Conservation (phyloP, 2,888 invertebrate species). For the Caenorhabditis wallacei region DNA sequence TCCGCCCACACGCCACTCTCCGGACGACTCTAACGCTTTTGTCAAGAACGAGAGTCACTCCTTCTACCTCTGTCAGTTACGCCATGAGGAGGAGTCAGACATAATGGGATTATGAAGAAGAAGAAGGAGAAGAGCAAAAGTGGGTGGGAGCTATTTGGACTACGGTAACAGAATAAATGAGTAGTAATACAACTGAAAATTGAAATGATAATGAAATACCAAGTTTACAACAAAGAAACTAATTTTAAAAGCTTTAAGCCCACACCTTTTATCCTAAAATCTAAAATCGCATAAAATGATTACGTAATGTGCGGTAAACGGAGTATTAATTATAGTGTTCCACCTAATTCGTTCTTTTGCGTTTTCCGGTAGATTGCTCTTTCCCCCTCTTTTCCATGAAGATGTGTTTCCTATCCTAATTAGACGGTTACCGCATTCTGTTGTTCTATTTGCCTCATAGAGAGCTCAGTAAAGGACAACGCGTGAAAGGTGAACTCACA, state of each 20-base stretch:
- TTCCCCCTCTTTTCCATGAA: neutral
- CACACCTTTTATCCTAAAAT: neutral
- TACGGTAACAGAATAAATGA: slow-evolving; percentile 48
- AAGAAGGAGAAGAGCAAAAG: slow-evolving; percentile 18
- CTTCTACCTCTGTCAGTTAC: slow-evolving; percentile 47
- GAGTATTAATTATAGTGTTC: slow-evolving; percentile 47
- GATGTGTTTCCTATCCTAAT: slow-evolving; percentile 41
- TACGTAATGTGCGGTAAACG: slow-evolving; percentile 61
- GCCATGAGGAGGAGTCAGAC: slow-evolving; percentile 56
- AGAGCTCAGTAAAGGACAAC: neutral
- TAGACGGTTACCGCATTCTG: slow-evolving; percentile 26
- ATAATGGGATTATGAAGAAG: slow-evolving; percentile 56
- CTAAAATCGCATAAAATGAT: slow-evolving; percentile 9
- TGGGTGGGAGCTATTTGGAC: slow-evolving; percentile 35
- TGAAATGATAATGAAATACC: neutral
- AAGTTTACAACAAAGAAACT: no score
- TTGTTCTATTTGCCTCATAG: neutral
- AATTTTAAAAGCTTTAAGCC: neutral
- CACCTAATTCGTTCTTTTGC: slow-evolving; percentile 13
- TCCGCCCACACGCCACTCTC: slow-evolving; percentile 65
- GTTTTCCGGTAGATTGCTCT: neutral
- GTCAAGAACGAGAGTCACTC: slow-evolving; percentile 48
- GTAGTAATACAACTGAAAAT: neutral
- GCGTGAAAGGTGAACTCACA: slow-evolving; percentile 36
- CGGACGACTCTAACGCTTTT: slow-evolving; percentile 53